Evolutionary conservation across 2,113 vertebrate genomes (phyloP), one percentile per base, ranked within the genome.

Genomic region (Calypte anna): DNA sequence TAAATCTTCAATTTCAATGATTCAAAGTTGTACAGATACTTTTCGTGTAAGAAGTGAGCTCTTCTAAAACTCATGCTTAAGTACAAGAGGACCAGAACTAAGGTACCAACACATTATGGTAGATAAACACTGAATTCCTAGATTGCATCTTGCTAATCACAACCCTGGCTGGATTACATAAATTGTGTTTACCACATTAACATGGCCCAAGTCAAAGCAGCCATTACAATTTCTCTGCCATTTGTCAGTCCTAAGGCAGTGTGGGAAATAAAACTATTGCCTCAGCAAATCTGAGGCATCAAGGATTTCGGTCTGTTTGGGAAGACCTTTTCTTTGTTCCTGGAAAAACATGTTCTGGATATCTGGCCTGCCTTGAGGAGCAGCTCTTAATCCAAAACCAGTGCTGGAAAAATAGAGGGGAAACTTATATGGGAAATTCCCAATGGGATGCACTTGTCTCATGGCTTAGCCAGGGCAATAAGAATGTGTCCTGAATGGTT

Each of bases 401-500:
- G 16, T 0, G 2, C n/a, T 14, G 54, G 40, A 61, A 78, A 73
- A 13, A 20, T 0, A 50, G 64, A 76, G 11, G 4, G 31, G 7
- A 64, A 25, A 44, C 18, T 5, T 19, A 1, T 8, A 24, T 19
- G 6, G 10, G 24, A 53, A 74, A 58, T 64, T 38, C 18, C 69
- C 13, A 33, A 27, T 0, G 3, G 76, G 31, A 22, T 17, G 9
- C 9, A 10, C 7, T 74, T 46, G 6, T 25, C 68, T 36, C 28
- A 16, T 14, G 25, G 33, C 21, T 76, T 57, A 73, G 7, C 30
- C 51, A 77, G 28, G 9, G 28, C 14, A 3, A 19, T 6, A 30
- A 66, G 46, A 82, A 76, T 1, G 12, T 2, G 4, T 14, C 14
- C 25, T 24, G n/a, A 90, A 36, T 20, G 11, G 38, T 46, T 87